Evolutionary conservation across 2,888 invertebrate genomes (phyloP).

Genomic region (Peribatodes rhomboidaria): DNA sequence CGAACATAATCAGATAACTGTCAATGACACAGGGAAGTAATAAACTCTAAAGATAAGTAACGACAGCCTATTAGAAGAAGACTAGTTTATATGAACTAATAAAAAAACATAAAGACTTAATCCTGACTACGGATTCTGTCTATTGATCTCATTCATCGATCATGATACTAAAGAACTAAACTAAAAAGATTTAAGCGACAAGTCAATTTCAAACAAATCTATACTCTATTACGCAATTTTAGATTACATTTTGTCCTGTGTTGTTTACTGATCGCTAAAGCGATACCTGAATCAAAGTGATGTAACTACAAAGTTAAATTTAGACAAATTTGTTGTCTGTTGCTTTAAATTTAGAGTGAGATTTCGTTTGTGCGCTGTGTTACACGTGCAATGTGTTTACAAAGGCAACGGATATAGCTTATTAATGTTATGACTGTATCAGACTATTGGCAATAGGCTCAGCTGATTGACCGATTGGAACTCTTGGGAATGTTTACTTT

Average conservation of each 20-base stretch:
- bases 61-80: slow-evolving; percentile 23
- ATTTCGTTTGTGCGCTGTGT: slow-evolving; percentile 40
- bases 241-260: slow-evolving; percentile 48
- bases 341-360: slow-evolving; percentile 43
- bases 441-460: slow-evolving; percentile 78
- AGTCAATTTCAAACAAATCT: slow-evolving; percentile 20
- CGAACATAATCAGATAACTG: slow-evolving; percentile 14
- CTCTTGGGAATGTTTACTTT: slow-evolving; percentile 46
- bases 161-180: slow-evolving; percentile 52
- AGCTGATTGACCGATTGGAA: slow-evolving; percentile 53
- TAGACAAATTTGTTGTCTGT: not conserved
- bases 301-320: slow-evolving; percentile 4
- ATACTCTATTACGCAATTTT: slow-evolving; percentile 32
- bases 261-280: not conserved
- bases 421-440: slow-evolving; percentile 79
- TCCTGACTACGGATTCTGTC: slow-evolving; percentile 66
- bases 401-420: slow-evolving; percentile 81
- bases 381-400: slow-evolving; percentile 75
- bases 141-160: slow-evolving; percentile 77
- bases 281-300: slow-evolving; percentile 2
- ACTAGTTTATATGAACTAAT: slow-evolving; percentile 38
- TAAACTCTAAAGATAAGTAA: slow-evolving; percentile 38
- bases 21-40: slow-evolving; percentile 38
- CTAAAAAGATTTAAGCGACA: slow-evolving; percentile 38
- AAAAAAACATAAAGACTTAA: slow-evolving; percentile 53